These are phyloP conservation scores for Pinctada fucata DNA, from an alignment of 2,888 invertebrate genomes.

Conservation along the genomic window DNA sequence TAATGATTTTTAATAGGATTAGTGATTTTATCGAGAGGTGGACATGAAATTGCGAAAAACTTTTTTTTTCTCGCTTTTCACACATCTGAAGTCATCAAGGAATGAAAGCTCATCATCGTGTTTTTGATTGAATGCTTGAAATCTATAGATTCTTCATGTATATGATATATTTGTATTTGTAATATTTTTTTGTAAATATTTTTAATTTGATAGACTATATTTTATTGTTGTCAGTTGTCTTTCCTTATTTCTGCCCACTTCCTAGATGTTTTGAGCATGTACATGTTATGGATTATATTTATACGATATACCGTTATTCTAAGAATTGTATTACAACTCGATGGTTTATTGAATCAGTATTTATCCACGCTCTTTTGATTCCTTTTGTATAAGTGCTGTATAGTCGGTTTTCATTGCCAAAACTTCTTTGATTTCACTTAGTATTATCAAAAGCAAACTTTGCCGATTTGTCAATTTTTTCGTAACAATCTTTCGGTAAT, in stretches of 20 bases:
- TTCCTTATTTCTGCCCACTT: background rate
- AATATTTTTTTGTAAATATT: background rate
- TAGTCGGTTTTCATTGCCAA: background rate
- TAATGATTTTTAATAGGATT: too few species aligned
- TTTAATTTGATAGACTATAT: background rate
- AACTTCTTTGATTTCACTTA: background rate
- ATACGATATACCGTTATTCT: too few species aligned
- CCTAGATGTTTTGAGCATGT: background rate
- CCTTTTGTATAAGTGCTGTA: background rate
- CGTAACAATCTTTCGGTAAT: background rate
- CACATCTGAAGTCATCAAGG: background rate
- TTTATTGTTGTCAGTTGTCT: conserved; percentile 1
- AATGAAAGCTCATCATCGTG: background rate
- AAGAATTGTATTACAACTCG: too few species aligned
- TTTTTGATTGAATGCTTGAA: background rate
- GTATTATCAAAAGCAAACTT: background rate
- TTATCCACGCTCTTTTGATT: too few species aligned
- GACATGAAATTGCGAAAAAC: too few species aligned
- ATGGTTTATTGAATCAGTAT: too few species aligned
- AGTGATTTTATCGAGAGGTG: too few species aligned
- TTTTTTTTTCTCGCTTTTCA: too few species aligned
- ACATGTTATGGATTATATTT: too few species aligned
- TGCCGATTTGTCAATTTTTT: background rate
- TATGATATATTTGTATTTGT: background rate
- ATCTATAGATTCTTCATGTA: background rate